A percentile compares a stretch with the other conserved stretches of the same genome.
Conservation (phyloP, 2,797 vertebrate genomes). For the Poecilia picta region DNA sequence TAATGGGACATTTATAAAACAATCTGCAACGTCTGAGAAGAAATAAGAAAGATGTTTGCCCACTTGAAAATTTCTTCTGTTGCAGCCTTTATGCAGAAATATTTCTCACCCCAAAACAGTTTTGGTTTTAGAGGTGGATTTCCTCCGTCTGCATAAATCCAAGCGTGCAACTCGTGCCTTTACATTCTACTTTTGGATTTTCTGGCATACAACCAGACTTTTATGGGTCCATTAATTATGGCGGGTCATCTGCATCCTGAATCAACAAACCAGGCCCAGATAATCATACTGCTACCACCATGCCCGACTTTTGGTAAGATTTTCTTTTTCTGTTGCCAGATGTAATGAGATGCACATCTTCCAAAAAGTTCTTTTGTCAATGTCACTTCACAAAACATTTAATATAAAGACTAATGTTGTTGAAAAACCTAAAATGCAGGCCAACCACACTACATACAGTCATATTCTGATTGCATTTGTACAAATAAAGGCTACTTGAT, state of each 20-base stretch:
- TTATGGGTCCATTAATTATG: background rate
- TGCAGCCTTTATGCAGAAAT: background rate
- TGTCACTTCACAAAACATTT: background rate
- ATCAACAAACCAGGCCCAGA: background rate
- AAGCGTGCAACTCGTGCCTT: background rate
- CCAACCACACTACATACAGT: background rate
- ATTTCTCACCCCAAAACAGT: background rate
- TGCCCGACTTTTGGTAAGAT: background rate
- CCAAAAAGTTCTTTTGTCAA: background rate
- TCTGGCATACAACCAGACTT: background rate
- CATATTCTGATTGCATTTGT: background rate
- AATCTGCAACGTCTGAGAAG: background rate
- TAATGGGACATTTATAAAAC: conserved; percentile 16
- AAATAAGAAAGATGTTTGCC: background rate
- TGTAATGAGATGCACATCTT: background rate
- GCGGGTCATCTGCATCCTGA: background rate
- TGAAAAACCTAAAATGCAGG: background rate
- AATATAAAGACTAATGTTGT: background rate
- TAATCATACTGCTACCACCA: background rate
- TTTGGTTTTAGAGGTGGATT: background rate
- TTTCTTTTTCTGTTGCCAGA: background rate
- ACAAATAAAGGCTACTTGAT: background rate
- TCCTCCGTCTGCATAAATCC: background rate
- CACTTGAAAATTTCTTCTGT: background rate
- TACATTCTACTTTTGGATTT: background rate